These are phyloP conservation scores for Atrina japonica DNA, from an alignment of 2,888 invertebrate genomes.

Conservation along the genomic window DNA sequence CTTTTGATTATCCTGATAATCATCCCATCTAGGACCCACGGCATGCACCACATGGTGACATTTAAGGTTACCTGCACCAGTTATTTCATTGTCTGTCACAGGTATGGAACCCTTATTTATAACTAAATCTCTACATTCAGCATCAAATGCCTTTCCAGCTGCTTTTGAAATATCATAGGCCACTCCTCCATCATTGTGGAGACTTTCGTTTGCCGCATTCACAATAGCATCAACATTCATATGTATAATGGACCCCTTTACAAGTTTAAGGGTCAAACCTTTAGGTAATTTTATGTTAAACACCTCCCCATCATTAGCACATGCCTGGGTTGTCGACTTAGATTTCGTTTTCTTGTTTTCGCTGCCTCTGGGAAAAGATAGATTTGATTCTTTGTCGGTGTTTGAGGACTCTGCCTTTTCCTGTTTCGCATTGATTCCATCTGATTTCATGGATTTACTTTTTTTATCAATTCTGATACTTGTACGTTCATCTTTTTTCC, in stretches of 20 bases:
- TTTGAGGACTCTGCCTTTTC: no score
- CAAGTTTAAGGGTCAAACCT: slow-evolving; percentile 36
- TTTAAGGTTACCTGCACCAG: slow-evolving; percentile 20
- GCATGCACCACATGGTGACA: slow-evolving; percentile 37
- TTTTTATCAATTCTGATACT: no score
- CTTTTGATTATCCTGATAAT: slow-evolving; percentile 40
- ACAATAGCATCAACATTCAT: slow-evolving; percentile 50
- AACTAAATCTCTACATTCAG: slow-evolving; percentile 35
- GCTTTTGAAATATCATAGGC: slow-evolving; percentile 47
- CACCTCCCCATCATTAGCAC: no score
- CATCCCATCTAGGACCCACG: slow-evolving; percentile 39
- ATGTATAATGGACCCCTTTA: slow-evolving; percentile 44
- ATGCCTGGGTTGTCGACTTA: no score
- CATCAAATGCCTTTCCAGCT: slow-evolving; percentile 43
- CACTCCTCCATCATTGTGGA: slow-evolving; percentile 50
- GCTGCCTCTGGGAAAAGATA: no score
- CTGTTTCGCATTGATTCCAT: no score
- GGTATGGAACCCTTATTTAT: not conserved
- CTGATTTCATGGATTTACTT: no score
- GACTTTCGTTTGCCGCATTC: slow-evolving; percentile 46
- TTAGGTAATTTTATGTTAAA: not conserved
- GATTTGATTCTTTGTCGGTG: no score
- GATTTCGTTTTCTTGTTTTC: no score
- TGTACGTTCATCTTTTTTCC: no score
- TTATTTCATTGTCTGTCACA: slow-evolving; percentile 21